These are phyloP conservation scores for Luperina nickerlii DNA, from an alignment of 2,888 invertebrate genomes.

Conservation along the genomic window DNA sequence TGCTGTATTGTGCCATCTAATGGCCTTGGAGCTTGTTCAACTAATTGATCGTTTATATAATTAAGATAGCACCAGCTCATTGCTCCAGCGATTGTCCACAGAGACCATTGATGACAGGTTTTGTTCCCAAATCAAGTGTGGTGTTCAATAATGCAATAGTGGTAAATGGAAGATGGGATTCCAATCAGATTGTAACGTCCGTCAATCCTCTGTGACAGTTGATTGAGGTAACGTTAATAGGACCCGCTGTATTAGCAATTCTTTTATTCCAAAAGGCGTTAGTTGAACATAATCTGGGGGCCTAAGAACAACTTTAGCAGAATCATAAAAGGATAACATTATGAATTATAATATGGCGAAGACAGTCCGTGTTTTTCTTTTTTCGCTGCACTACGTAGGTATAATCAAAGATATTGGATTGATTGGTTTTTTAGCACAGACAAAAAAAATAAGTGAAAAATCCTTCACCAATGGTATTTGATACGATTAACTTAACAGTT, in stretches of 20 bases:
- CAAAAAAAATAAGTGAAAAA: too few species aligned
- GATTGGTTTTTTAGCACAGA: too few species aligned
- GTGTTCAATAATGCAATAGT: conserved; percentile 53
- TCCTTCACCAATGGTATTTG: too few species aligned
- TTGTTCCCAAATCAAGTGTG: conserved; percentile 54
- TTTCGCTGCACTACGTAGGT: too few species aligned
- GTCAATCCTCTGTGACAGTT: conserved; percentile 31
- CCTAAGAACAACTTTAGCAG: too few species aligned
- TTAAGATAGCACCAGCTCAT: conserved; percentile 44
- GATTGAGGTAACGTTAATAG: conserved; percentile 38
- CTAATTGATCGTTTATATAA: conserved; percentile 64
- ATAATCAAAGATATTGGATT: too few species aligned
- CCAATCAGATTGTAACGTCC: conserved; percentile 42
- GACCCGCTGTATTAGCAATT: background rate
- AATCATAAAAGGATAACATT: too few species aligned
- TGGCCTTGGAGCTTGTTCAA: conserved; percentile 40
- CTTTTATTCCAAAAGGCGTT: conserved; percentile 10
- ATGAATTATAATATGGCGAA: too few species aligned
- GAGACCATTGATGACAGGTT: conserved; percentile 52
- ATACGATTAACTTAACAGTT: too few species aligned
- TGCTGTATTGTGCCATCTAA: conserved; percentile 35
- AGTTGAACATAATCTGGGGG: background rate
- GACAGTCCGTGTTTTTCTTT: too few species aligned
- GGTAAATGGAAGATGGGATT: conserved; percentile 42
- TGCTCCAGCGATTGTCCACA: conserved; percentile 49